A percentile compares a stretch with the other conserved stretches of the same genome.
Evolutionary conservation across 2,113 vertebrate genomes (phyloP).

Genomic region (Melanotaenia duboulayi): DNA sequence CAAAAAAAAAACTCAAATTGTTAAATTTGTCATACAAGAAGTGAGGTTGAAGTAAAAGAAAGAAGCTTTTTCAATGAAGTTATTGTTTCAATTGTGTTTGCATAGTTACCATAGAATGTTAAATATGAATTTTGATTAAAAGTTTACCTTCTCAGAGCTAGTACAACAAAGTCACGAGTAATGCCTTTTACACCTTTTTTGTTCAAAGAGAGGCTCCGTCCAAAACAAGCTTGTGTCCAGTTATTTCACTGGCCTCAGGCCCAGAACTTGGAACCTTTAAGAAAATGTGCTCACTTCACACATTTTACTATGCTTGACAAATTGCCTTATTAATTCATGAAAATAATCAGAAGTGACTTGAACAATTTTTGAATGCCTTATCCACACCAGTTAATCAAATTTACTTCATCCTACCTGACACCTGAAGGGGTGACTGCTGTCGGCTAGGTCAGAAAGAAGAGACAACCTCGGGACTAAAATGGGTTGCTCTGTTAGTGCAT

Average conservation of each 20-base stretch:
- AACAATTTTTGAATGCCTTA: slow-evolving; percentile 13
- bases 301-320: background rate
- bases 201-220: background rate
- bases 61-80: no score
- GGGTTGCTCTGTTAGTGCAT: background rate
- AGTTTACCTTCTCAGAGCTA: background rate
- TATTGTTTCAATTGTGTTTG: no score
- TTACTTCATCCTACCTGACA: slow-evolving; percentile 5
- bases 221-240: background rate
- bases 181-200: background rate
- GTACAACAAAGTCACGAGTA: background rate
- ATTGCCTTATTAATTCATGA: slow-evolving; percentile 9
- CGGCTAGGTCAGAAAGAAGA: slow-evolving; percentile 12
- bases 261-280: background rate
- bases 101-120: no score
- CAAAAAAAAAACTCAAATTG: no score
- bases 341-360: slow-evolving; percentile 10
- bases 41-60: no score
- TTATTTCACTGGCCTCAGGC: background rate
- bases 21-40: no score
- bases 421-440: slow-evolving; percentile 16
- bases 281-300: background rate
- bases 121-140: background rate
- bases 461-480: background rate
- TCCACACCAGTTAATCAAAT: slow-evolving; percentile 2